These are phyloP conservation scores for Odocoileus virginianus DNA, from an alignment of 2,113 vertebrate genomes.

Conservation along the genomic window DNA sequence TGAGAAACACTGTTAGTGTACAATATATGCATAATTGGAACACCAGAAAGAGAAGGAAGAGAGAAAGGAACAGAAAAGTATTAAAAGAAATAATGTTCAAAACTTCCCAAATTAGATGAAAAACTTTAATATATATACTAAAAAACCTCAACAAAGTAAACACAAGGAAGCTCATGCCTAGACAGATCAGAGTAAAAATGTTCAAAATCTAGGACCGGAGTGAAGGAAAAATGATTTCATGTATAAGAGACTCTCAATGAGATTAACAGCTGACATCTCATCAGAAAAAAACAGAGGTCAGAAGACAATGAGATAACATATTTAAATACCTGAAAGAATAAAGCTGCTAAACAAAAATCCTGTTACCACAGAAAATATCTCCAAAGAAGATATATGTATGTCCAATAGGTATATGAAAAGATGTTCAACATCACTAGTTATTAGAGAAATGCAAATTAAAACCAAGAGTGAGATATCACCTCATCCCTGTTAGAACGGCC, in stretches of 20 bases:
- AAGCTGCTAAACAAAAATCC: background rate
- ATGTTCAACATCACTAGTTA: background rate
- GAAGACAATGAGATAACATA: background rate
- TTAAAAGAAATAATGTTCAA: background rate
- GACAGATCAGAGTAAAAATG: background rate
- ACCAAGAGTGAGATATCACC: background rate
- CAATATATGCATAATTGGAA: background rate
- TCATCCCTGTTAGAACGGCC: background rate
- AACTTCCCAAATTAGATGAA: background rate
- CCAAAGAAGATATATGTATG: background rate
- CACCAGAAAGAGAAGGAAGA: background rate
- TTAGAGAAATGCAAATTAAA: background rate
- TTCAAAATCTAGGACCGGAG: background rate
- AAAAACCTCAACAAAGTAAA: background rate
- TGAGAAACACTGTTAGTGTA: background rate
- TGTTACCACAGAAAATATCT: background rate
- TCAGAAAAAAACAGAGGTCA: background rate
- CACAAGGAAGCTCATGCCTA: background rate
- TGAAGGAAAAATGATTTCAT: background rate
- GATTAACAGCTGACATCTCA: background rate
- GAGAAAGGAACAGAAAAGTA: background rate
- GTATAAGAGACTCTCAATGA: background rate
- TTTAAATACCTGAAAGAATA: background rate
- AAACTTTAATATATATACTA: background rate
- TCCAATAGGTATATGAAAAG: background rate